Percentiles rank a stretch among this genome's conserved stretches.
These are phyloP conservation scores for Aporophyla lueneburgensis DNA, from an alignment of 2,888 invertebrate genomes.

Conservation along the genomic window DNA sequence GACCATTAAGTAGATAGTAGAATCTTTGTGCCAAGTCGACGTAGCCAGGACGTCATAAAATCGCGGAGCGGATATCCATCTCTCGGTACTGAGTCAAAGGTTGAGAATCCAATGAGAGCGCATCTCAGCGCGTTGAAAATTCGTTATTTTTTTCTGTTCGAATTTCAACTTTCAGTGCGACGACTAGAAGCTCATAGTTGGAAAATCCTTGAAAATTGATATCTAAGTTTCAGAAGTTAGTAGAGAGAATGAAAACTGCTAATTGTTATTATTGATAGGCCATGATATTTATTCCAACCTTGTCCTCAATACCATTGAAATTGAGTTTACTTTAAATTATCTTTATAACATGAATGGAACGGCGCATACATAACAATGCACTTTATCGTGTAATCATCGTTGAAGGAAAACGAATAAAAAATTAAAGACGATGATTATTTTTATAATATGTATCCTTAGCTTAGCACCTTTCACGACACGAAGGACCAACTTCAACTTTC, in stretches of 20 bases:
- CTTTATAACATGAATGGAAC: background rate
- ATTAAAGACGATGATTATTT: no score
- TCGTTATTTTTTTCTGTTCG: no score
- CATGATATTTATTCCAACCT: constrained; percentile 36
- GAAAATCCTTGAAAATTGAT: background rate
- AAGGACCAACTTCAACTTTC: constrained; percentile 10
- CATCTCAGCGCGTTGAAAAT: no score
- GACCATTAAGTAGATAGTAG: background rate
- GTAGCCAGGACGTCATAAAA: no score
- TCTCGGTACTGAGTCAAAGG: no score
- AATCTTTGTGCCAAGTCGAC: background rate
- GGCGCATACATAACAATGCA: background rate
- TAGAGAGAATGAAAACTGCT: constrained; percentile 5
- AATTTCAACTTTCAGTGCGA: no score
- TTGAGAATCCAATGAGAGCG: no score
- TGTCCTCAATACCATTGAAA: constrained; percentile 28
- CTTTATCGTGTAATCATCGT: background rate
- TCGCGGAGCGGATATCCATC: no score
- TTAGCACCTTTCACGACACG: background rate
- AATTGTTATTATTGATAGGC: constrained; percentile 13
- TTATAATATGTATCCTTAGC: no score
- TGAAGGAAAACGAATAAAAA: background rate
- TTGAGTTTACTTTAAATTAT: constrained; percentile 8
- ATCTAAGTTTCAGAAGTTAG: background rate
- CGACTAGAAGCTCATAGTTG: background rate